Conservation (phyloP, 2,113 vertebrate genomes). For the Erpornis zantholeuca region DNA sequence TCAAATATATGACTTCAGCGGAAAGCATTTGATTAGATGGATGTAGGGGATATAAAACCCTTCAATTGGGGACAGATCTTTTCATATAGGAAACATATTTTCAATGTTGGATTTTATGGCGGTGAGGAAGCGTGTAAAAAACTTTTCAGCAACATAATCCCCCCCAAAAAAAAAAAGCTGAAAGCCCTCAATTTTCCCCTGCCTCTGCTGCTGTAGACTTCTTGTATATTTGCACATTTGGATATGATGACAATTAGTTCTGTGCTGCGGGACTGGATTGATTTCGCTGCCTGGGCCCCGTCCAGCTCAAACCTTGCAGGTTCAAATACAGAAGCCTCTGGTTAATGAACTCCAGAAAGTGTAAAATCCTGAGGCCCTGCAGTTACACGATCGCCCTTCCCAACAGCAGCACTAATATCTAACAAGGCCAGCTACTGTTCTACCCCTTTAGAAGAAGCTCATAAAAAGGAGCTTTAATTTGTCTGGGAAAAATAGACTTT, state of each 20-base stretch:
- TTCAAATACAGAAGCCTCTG: conserved; percentile 27
- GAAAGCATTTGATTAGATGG: conserved; percentile 42
- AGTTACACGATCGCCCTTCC: conserved; percentile 58
- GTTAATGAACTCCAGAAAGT: conserved; percentile 50
- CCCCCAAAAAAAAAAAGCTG: neutral
- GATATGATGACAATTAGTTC: conserved; percentile 59
- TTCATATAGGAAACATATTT: conserved; percentile 54
- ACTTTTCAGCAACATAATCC: conserved; percentile 45
- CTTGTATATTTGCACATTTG: conserved; percentile 65
- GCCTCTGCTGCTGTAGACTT: neutral
- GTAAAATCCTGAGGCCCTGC: conserved; percentile 32
- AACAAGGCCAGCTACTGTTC: conserved; percentile 68
- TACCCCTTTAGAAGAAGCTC: conserved; percentile 69
- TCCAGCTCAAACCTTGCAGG: conserved; percentile 31
- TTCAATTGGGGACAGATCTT: neutral
- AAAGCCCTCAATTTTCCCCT: conserved; percentile 36
- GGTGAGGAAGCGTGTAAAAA: conserved; percentile 38
- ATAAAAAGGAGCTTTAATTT: conserved; percentile 75
- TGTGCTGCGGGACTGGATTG: conserved; percentile 53
- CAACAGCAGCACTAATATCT: conserved; percentile 62
- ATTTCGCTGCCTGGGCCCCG: conserved; percentile 43
- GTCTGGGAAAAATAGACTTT: conserved; percentile 70
- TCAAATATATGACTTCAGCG: conserved; percentile 13
- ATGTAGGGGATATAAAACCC: neutral
- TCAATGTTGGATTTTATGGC: conserved; percentile 21